phyloP scores from a whole-genome alignment of 1,140 invertebrate genomes.

The Eueides isabella region DNA sequence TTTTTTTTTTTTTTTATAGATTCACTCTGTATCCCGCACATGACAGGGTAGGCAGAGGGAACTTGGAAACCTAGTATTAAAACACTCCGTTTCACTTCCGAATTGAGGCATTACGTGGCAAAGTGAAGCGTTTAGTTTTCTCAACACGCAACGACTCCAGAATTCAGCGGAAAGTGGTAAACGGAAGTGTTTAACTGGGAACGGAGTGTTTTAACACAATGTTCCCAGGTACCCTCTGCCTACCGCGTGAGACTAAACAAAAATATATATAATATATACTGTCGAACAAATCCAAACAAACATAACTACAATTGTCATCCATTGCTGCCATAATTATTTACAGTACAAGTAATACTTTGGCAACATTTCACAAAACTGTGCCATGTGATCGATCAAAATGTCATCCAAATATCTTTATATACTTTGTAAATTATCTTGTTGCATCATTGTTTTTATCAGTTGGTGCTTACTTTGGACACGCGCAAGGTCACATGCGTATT shows the following conservation, averaged over 20 bases:
- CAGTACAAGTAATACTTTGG: not conserved
- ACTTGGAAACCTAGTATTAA: too few species aligned
- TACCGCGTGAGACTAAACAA: not conserved
- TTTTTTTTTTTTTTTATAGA: too few species aligned
- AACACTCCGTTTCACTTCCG: not conserved
- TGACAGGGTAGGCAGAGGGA: too few species aligned
- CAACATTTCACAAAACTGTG: not conserved
- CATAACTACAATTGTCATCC: too few species aligned
- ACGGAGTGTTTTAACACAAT: not conserved
- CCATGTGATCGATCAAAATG: constrained; percentile 6
- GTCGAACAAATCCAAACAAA: too few species aligned
- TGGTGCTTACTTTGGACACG: not conserved
- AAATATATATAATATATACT: too few species aligned
- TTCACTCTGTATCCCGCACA: too few species aligned
- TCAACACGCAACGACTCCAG: not conserved
- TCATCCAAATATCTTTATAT: not conserved
- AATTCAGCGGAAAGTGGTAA: not conserved
- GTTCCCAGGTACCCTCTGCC: not conserved
- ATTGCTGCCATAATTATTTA: too few species aligned
- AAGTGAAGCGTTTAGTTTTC: not conserved
- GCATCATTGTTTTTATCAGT: constrained; percentile 10
- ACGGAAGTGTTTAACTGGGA: too few species aligned
- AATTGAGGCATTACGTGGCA: too few species aligned
- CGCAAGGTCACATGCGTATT: constrained; percentile 3
- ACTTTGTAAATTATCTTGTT: not conserved